phyloP scores from a whole-genome alignment of 2,797 vertebrate species.

The Harpagifer antarcticus region DNA sequence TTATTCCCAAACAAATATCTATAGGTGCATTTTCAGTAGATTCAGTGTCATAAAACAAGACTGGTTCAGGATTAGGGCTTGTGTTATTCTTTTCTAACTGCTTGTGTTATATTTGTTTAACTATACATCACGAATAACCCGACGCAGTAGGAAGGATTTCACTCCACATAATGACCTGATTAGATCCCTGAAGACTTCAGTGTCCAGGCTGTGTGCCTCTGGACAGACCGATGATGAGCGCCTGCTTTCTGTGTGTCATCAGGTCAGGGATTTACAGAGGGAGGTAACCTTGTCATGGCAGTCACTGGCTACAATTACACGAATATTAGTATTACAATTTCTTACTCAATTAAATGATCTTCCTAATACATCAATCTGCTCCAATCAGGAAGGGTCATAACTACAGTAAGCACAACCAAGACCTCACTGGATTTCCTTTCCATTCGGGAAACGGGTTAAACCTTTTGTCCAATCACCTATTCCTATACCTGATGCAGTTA shows the following conservation, averaged over 20 bases:
- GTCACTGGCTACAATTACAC: not conserved
- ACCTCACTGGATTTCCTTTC: not conserved
- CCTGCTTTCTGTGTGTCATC: not conserved
- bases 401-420: not conserved
- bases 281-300: not conserved
- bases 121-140: not conserved
- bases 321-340: not conserved
- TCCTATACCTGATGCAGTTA: not conserved
- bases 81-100: not conserved
- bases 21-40: not conserved
- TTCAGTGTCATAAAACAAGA: not conserved
- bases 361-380: not conserved
- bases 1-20: not conserved
- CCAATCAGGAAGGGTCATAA: not conserved
- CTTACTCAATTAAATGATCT: not conserved
- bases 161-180: not conserved
- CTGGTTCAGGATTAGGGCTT: not conserved
- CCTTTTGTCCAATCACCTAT: not conserved
- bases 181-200: not conserved
- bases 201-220: not conserved
- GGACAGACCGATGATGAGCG: not conserved
- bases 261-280: slow-evolving; percentile 15
- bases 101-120: no score
- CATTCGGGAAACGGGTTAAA: not conserved
- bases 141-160: not conserved